Evolutionary conservation across 2,888 invertebrate species (phyloP).

Genomic region (Xestia ashworthii): DNA sequence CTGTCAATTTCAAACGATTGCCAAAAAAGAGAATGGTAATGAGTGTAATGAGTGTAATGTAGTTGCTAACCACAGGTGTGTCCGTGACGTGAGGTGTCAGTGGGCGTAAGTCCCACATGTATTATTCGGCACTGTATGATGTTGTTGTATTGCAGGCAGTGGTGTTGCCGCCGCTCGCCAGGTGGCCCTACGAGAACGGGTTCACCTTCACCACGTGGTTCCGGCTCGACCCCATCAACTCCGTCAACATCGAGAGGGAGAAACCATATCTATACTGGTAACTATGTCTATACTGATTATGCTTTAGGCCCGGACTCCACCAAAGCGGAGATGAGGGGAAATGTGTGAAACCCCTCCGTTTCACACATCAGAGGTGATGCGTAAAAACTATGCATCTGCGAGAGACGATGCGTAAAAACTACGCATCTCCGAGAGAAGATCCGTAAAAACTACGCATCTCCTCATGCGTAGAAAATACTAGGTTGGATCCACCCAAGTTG

Average conservation of each 20-base stretch:
- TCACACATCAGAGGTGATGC: too few relatives aligned
- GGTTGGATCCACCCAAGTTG: too few relatives aligned
- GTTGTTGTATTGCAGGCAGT: constrained; percentile 94
- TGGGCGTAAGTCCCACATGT: neutral
- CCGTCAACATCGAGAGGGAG: constrained; percentile 99
- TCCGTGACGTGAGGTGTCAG: neutral
- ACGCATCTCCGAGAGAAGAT: too few relatives aligned
- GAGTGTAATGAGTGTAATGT: too few relatives aligned
- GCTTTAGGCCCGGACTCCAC: neutral
- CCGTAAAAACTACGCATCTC: too few relatives aligned
- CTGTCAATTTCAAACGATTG: neutral
- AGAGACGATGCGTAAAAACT: too few relatives aligned
- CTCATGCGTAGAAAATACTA: too few relatives aligned
- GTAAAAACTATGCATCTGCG: too few relatives aligned
- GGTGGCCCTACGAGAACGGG: constrained; percentile 99
- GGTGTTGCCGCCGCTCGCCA: constrained; percentile 98
- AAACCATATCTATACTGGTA: constrained; percentile 99
- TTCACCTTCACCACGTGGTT: constrained; percentile 99
- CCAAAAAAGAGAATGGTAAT: neutral
- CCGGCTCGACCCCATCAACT: constrained; percentile 99
- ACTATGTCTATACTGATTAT: constrained; percentile 67
- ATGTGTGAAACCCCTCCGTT: too few relatives aligned
- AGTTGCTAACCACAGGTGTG: neutral
- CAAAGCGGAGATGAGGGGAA: too few relatives aligned
- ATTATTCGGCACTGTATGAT: constrained; percentile 2